Percentiles rank a stretch among this genome's conserved stretches.
Evolutionary conservation across 2,888 invertebrate genomes (phyloP).

Genomic region (Tiliacea aurago): DNA sequence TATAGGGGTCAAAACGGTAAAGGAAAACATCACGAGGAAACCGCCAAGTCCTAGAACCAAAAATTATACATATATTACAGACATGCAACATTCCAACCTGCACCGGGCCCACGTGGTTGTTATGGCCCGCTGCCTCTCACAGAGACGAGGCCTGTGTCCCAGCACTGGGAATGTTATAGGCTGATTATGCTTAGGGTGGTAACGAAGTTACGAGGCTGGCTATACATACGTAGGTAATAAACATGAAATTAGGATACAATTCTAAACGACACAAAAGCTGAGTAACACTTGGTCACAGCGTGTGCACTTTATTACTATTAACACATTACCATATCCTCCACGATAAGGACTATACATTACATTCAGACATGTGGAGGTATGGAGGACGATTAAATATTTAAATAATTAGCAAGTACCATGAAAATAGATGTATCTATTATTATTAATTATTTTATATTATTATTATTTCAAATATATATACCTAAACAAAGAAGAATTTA

Average conservation of each 20-base stretch:
- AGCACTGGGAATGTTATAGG: too few species aligned
- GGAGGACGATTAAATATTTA: neutral
- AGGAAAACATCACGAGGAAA: too few species aligned
- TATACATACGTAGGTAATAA: neutral
- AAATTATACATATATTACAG: too few species aligned
- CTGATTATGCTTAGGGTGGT: neutral
- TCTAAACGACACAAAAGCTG: slow-evolving; percentile 28
- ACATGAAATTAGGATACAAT: slow-evolving; percentile 20
- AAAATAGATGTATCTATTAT: neutral
- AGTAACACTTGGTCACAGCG: neutral
- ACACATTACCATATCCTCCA: neutral
- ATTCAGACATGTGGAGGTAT: neutral
- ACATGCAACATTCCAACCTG: too few species aligned
- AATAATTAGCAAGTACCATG: neutral
- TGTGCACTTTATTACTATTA: slow-evolving; percentile 10
- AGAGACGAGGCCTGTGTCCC: too few species aligned
- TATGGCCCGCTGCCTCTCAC: too few species aligned
- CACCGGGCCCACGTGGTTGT: too few species aligned
- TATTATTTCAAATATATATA: neutral
- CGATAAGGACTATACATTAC: neutral
- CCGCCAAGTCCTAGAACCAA: too few species aligned
- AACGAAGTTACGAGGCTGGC: neutral
- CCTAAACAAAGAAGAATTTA: neutral
- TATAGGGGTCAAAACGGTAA: too few species aligned
- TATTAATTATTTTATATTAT: too few species aligned